Base-by-base conservation (phyloP, 2,888 invertebrate genomes). In the Chrysolina oricalcia region DNA sequence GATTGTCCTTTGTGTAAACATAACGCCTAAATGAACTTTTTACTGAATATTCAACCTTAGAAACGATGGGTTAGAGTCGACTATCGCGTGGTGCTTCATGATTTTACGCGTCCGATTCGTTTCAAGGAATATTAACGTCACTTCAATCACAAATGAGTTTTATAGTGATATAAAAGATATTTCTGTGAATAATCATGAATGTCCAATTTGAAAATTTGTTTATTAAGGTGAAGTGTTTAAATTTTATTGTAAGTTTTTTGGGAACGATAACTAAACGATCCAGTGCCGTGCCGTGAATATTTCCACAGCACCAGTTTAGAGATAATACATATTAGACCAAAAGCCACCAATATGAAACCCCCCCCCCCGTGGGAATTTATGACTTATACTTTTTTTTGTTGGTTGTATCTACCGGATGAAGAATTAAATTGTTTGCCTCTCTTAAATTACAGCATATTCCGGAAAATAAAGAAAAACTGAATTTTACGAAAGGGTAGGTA, bases 1-100 rank as follows among this genome's bases (percentile, higher is more conserved):
- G 72, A 75, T 48, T 75, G 75, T 72, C 75, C 72, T 72, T 70
- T 75, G 72, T 75, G 75, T 75, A 75, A 72, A 75, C 75, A 75
- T 68, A 50, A 67, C 35, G 27, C 50, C 40, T 15, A 53, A 67
- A 50, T 50, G 48, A 17, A 11, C 35, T 67, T 23, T 46, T 13
- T 9, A 67, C 27, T 9, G 50, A 21, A 67, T 67, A 50, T 50
- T 50, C 48, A 67, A n/a, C 23, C 50, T 67, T n/a, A 27, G 19
- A 46, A 13, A 53, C 23, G 53, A 11, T 19, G 19, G 13, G 13
- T 53, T 53, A 53, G 11, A 21, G 65, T 23, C 15, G 15, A 46
- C 15, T 64, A 46, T 66, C 40, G n/a, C 50, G n/a, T 50, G 10
- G 35, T 15, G 27, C 35, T 40, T n/a, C 11, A 35, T 23, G 23